Conservation (phyloP, 2,113 vertebrate genomes). For the Triplophysa tibetana region DNA sequence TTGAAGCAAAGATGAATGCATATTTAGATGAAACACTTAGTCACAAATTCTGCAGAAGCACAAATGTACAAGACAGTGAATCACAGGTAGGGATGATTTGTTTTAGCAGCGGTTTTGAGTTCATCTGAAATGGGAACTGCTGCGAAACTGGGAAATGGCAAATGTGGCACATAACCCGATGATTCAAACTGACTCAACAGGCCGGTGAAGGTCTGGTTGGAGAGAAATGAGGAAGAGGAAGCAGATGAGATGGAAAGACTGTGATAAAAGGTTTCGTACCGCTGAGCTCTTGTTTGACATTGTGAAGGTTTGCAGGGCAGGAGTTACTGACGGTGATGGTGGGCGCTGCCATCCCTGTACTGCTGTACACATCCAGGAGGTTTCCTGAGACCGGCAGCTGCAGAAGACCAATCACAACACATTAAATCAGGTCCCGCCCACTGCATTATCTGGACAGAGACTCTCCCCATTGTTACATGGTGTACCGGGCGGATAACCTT, state of each 20-base stretch:
- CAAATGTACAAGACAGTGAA: constrained; percentile 11
- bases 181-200: constrained; percentile 24
- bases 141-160: constrained; percentile 27
- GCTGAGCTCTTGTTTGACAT: constrained; percentile 78
- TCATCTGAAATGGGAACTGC: constrained; percentile 9
- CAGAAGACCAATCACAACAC: constrained; percentile 12
- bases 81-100: background rate
- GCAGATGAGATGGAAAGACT: constrained; percentile 22
- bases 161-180: constrained; percentile 17
- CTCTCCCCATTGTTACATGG: background rate
- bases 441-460: constrained; percentile 18
- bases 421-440: constrained; percentile 27
- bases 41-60: constrained; percentile 32
- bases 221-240: constrained; percentile 33
- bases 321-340: constrained; percentile 82
- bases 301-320: constrained; percentile 83
- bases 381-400: constrained; percentile 82
- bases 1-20: background rate
- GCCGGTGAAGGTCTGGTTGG: background rate
- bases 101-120: background rate
- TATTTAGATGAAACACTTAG: background rate
- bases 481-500: constrained; percentile 14
- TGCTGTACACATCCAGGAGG: constrained; percentile 77
- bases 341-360: constrained; percentile 67
- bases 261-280: constrained; percentile 62